These are phyloP conservation scores for Xenopus laevis DNA, from an alignment of 2,113 vertebrate genomes.

Conservation along the genomic window DNA sequence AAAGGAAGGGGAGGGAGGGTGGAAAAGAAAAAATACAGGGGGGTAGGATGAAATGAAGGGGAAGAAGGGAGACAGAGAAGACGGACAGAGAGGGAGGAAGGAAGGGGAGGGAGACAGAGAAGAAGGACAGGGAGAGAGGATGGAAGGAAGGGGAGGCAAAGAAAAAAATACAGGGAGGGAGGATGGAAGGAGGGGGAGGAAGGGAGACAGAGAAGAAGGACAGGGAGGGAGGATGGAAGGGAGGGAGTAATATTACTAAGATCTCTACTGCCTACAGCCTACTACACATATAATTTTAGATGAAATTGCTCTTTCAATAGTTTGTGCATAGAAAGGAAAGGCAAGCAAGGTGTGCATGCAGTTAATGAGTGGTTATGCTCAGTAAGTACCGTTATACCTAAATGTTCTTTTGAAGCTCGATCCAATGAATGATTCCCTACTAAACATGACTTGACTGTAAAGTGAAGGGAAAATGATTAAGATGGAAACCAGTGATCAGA, in stretches of 20 bases:
- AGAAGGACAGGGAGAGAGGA: neutral
- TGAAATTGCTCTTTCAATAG: too few relatives aligned
- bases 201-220: neutral
- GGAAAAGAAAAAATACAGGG: neutral
- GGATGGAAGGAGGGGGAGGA: slow-evolving; percentile 2
- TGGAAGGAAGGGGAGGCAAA: neutral
- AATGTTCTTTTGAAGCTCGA: slow-evolving; percentile 64
- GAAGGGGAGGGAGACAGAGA: neutral
- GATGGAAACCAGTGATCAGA: slow-evolving; percentile 50
- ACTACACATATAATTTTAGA: too few relatives aligned
- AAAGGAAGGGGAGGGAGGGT: too few relatives aligned
- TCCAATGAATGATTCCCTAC: slow-evolving; percentile 57
- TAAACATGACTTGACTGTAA: slow-evolving; percentile 60
- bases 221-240: slow-evolving; percentile 3
- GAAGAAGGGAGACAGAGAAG: neutral
- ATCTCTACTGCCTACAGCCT: too few relatives aligned
- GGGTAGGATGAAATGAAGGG: slow-evolving; percentile 10
- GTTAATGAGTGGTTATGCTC: slow-evolving; percentile 39
- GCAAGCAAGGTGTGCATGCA: slow-evolving; percentile 46
- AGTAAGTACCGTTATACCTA: slow-evolving; percentile 59
- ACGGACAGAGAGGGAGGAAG: neutral
- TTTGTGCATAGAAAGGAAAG: too few relatives aligned
- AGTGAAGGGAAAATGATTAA: slow-evolving; percentile 56
- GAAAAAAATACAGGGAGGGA: too few relatives aligned
- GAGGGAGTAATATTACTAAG: neutral